Conservation (phyloP, 2,113 vertebrate genomes). For the Coregonus clupeaformis region DNA sequence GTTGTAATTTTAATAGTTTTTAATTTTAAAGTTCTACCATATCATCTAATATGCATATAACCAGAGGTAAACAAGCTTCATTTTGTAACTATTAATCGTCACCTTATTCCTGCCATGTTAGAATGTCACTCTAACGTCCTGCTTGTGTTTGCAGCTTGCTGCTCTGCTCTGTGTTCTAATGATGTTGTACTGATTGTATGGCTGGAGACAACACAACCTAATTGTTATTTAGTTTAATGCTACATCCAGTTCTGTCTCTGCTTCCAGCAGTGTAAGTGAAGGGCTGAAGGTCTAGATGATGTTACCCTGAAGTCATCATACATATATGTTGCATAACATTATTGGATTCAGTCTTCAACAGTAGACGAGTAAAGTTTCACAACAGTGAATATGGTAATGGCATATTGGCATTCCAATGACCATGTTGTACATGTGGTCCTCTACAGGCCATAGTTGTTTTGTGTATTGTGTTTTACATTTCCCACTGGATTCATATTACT, state of each 20-base stretch:
- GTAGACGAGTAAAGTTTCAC: too few species aligned
- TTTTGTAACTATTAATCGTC: conserved; percentile 74
- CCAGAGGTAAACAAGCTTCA: conserved; percentile 78
- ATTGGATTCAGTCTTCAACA: not conserved
- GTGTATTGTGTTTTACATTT: too few species aligned
- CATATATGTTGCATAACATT: not conserved
- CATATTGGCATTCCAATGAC: not conserved
- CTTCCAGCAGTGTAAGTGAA: conserved; percentile 22
- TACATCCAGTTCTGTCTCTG: conserved; percentile 56
- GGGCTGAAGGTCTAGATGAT: not conserved
- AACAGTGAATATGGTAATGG: too few species aligned
- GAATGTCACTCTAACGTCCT: conserved; percentile 62
- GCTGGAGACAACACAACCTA: conserved; percentile 47
- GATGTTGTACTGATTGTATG: conserved; percentile 31
- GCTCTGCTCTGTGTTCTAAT: conserved; percentile 23
- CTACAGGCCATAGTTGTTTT: too few species aligned
- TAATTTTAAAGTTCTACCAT: conserved; percentile 62
- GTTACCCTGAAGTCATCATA: not conserved
- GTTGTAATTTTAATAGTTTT: conserved; percentile 68
- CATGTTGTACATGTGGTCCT: not conserved
- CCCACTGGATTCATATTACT: too few species aligned
- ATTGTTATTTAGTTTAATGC: conserved; percentile 67
- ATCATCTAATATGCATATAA: conserved; percentile 77
- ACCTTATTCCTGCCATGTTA: conserved; percentile 66
- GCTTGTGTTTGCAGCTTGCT: conserved; percentile 60